Base-by-base conservation (phyloP, 2,888 invertebrate species). In the Phaedon cochleariae region DNA sequence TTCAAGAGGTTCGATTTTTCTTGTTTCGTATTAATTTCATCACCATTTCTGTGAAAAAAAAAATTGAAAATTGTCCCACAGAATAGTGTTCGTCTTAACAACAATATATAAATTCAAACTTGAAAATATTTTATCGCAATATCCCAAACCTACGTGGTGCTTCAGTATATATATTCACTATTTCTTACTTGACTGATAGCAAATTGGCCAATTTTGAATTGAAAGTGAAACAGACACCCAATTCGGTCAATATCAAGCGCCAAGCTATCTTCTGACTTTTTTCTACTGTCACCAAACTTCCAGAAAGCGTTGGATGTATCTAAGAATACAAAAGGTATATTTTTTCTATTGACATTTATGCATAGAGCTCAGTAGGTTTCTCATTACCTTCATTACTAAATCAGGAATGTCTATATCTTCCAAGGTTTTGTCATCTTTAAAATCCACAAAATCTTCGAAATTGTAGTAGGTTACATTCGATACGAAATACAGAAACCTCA, bases 161-260 rank as follows among this genome's bases (percentile, higher is more conserved):
- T n/a, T n/a, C n/a, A n/a, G n/a, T n/a, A n/a, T n/a, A n/a, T n/a
- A n/a, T n/a, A n/a, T 54, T 26, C 26, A 1, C 20, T 54, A 53
- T 41, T 57, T 73, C 83, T 80, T 75, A 88, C 88, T 74, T 76
- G 1, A 87, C 78, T 6, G 85, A 81, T 0, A 87, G 80, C 60
- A 88, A 84, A 41, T 82, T 75, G 0, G 86, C 73, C 7, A 89
- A 86, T 26, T 87, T 79, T 0, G 90, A 89, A 75, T 91, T 91
- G 29, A 89, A 86, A 2, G 86, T 85, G 76, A 88, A 88, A 72
- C 92, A 92, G 0, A 86, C 83, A 0, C 92, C 92, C 5, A 86
- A 81, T 74, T 92, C 92, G 0, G 90, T 90, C 84, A 91, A 86
- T 0, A 89, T 85, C 0, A 86, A 81, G 0, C 79, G 79, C 87